Conservation (phyloP, 2,113 vertebrate genomes). For the Siniperca chuatsi region DNA sequence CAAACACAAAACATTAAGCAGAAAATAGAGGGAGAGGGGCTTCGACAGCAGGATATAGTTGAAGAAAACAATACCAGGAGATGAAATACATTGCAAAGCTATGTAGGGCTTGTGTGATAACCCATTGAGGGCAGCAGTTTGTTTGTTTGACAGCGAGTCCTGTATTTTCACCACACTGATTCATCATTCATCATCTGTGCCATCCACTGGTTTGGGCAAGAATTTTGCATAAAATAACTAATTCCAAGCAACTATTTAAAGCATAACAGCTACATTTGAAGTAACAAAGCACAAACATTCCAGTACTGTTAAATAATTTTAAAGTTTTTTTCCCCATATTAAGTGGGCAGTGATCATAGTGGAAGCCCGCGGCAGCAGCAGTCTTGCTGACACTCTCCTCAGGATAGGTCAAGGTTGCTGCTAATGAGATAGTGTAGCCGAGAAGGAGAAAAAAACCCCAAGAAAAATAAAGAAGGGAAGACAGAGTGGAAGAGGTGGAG, state of each 20-base stretch:
- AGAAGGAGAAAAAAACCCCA: neutral
- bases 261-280: conserved; percentile 6
- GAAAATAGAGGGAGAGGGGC: conserved; percentile 29
- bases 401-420: conserved; percentile 66
- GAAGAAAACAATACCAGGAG: conserved; percentile 40
- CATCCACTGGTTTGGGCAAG: neutral
- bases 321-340: neutral
- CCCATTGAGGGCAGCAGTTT: neutral
- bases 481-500: conserved; percentile 34
- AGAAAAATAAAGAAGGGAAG: conserved; percentile 25
- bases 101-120: conserved; percentile 21
- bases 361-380: conserved; percentile 26
- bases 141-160: neutral
- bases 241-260: conserved; percentile 17
- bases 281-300: neutral
- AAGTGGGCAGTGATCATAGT: conserved; percentile 35
- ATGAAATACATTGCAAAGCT: conserved; percentile 26
- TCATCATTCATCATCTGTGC: conserved; percentile 26
- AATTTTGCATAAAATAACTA: conserved; percentile 15
- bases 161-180: neutral
- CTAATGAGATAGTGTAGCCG: conserved; percentile 60
- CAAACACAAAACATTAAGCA: conserved; percentile 11
- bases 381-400: conserved; percentile 21
- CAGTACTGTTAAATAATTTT: conserved; percentile 9
- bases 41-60: conserved; percentile 17